These are phyloP conservation scores for Eucriotettix oculatus DNA, from an alignment of 2,888 invertebrate species.

Conservation along the genomic window DNA sequence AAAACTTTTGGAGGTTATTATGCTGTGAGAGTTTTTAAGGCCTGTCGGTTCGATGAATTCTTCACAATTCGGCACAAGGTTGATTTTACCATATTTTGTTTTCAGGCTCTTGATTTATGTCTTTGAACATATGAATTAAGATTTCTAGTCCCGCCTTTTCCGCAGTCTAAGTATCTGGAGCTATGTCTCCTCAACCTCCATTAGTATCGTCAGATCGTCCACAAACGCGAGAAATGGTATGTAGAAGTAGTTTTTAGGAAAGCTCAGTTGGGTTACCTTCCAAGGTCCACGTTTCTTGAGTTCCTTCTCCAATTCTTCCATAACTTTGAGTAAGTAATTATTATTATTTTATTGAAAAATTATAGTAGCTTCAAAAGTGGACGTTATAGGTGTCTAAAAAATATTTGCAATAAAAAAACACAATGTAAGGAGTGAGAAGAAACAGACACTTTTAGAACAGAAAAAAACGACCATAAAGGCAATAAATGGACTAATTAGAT, in stretches of 20 bases:
- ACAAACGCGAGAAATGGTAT: constrained; percentile 4
- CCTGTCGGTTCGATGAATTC: background rate
- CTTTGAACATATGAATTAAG: background rate
- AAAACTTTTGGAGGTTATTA: background rate
- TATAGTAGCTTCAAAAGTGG: too few relatives aligned
- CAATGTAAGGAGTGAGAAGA: too few relatives aligned
- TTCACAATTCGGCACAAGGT: background rate
- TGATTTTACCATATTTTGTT: background rate
- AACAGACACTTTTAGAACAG: too few relatives aligned
- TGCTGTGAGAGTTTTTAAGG: background rate
- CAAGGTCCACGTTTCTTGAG: background rate
- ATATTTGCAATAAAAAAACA: too few relatives aligned
- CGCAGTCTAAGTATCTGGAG: background rate
- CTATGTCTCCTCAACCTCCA: background rate
- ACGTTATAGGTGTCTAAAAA: too few relatives aligned
- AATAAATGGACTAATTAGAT: too few relatives aligned
- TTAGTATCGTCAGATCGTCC: background rate
- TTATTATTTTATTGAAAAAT: too few relatives aligned
- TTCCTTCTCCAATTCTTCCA: background rate
- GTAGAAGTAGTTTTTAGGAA: background rate
- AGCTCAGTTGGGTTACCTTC: background rate
- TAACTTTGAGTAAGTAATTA: too few relatives aligned
- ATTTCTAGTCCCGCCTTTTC: background rate
- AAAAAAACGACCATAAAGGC: too few relatives aligned
- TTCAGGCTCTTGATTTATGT: background rate